phyloP scores from a whole-genome alignment of 1,140 invertebrate species.

The Drosophila navojoa region DNA sequence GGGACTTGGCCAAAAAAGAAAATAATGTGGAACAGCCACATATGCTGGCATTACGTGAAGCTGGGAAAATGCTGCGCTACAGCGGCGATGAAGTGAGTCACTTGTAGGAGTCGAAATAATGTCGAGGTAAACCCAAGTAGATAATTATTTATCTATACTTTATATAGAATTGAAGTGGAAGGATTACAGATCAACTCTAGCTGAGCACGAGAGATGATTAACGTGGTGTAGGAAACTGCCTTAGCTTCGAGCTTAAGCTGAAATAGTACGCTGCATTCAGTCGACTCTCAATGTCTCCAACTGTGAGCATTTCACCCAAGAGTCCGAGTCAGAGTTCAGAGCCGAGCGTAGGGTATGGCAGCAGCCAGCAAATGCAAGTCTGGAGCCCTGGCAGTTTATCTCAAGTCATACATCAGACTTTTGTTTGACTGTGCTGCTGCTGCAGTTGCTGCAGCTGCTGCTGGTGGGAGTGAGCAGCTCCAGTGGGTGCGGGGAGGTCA shows the following conservation, averaged over 20 bases:
- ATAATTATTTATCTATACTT: no score
- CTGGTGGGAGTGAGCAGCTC: conserved; percentile 10
- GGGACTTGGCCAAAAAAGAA: conserved; percentile 32
- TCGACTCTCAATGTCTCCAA: neutral
- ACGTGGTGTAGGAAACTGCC: neutral
- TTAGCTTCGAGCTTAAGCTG: neutral
- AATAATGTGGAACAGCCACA: conserved; percentile 20
- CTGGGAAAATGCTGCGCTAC: conserved; percentile 13
- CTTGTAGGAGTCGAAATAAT: no score
- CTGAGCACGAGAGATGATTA: no score
- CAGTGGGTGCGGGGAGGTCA: conserved; percentile 4
- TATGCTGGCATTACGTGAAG: conserved; percentile 31
- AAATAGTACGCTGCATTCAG: neutral
- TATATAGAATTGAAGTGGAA: no score
- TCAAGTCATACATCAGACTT: conserved; percentile 62
- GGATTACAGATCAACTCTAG: no score
- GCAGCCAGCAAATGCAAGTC: conserved; percentile 9
- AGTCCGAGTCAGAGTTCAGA: neutral
- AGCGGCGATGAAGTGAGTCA: neutral
- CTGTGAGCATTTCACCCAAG: no score
- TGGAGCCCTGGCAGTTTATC: conserved; percentile 52
- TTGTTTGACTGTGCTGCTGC: conserved; percentile 23
- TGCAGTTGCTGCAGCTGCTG: neutral
- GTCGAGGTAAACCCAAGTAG: no score
- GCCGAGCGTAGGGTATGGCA: conserved; percentile 17